A percentile compares a stretch with the other conserved stretches of the same genome.
Evolutionary conservation across 2,888 invertebrate genomes (phyloP).

Genomic region (Leucophenga montana): DNA sequence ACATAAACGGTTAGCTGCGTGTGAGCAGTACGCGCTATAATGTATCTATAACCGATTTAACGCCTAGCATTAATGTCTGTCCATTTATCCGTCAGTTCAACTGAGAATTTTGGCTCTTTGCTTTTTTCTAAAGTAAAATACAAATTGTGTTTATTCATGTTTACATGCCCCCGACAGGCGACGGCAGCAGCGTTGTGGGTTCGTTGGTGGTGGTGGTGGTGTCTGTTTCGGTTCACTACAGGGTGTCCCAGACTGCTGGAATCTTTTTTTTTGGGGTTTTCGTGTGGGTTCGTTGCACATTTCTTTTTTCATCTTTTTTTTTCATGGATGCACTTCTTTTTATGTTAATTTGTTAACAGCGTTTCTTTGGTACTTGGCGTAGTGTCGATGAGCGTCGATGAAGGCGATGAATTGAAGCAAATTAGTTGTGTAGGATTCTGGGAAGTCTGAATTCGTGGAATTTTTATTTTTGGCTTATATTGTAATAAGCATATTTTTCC

Average conservation of each 20-base stretch:
- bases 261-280: constrained; percentile 25
- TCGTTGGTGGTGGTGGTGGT: constrained; percentile 1
- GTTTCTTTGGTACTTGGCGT: background rate
- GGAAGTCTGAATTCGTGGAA: too few relatives aligned
- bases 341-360: constrained; percentile 28
- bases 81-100: background rate
- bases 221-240: constrained; percentile 20
- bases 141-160: constrained; percentile 66
- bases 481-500: too few relatives aligned
- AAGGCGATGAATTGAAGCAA: too few relatives aligned
- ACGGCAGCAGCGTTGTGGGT: constrained; percentile 30
- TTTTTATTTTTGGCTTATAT: too few relatives aligned
- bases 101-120: constrained; percentile 36
- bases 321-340: background rate
- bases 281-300: constrained; percentile 5
- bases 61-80: constrained; percentile 45
- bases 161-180: constrained; percentile 65
- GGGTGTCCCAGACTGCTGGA: constrained; percentile 6
- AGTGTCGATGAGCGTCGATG: too few relatives aligned
- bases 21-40: constrained; percentile 38
- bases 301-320: background rate
- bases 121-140: constrained; percentile 49
- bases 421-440: too few relatives aligned
- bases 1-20: constrained; percentile 59
- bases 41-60: constrained; percentile 62